These are phyloP conservation scores for Melanotaenia maccullochi DNA, from an alignment of 2,797 vertebrate species.

Conservation along the genomic window DNA sequence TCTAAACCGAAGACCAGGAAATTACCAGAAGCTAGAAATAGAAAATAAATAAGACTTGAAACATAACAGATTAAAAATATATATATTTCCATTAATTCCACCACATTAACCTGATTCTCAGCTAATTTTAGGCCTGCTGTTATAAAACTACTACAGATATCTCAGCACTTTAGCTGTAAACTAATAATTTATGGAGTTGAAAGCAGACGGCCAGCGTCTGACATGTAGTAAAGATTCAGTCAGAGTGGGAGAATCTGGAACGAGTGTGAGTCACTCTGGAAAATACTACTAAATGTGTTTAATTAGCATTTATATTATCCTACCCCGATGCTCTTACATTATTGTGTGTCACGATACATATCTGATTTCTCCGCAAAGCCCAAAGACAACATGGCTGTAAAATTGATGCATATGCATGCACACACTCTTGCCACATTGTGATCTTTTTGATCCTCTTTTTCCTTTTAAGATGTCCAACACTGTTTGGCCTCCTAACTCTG, in stretches of 20 bases:
- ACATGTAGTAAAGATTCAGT: background rate
- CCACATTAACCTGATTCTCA: background rate
- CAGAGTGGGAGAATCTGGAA: background rate
- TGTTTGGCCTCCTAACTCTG: conserved; percentile 35
- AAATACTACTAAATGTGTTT: conserved; percentile 21
- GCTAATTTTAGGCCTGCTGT: background rate
- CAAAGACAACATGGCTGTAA: conserved; percentile 39
- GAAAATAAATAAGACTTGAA: too few relatives aligned
- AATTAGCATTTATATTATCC: conserved; percentile 24
- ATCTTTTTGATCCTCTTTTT: conserved; percentile 48
- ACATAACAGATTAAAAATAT: too few relatives aligned
- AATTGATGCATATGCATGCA: conserved; percentile 57
- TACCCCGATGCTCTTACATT: conserved; percentile 22
- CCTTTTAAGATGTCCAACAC: conserved; percentile 43
- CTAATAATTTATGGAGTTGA: background rate
- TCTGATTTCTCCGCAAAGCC: conserved; percentile 18
- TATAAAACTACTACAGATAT: background rate
- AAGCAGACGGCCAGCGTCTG: background rate
- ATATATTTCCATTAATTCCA: too few relatives aligned
- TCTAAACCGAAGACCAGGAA: too few relatives aligned
- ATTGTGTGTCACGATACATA: conserved; percentile 22
- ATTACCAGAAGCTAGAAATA: too few relatives aligned
- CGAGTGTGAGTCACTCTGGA: conserved; percentile 19
- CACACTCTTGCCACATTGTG: conserved; percentile 42
- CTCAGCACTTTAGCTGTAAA: background rate